phyloP scores from a whole-genome alignment of 2,797 vertebrate genomes.

The Hyperoplus lanceolatus region DNA sequence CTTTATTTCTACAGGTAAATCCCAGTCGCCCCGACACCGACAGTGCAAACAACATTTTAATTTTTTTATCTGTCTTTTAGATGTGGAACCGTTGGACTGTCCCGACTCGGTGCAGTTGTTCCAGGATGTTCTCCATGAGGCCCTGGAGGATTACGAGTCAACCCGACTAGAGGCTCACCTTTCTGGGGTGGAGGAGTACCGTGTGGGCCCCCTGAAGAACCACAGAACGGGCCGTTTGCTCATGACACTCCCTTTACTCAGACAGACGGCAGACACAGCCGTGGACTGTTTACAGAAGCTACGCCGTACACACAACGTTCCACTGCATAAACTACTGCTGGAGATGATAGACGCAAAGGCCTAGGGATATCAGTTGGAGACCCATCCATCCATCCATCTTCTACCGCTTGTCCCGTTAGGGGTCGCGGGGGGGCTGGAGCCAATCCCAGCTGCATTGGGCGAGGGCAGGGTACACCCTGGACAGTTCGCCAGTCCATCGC shows the following conservation, averaged over 20 bases:
- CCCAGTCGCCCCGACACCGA: too few relatives aligned
- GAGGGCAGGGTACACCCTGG: too few relatives aligned
- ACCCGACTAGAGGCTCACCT: conserved; percentile 1
- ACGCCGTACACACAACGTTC: conserved; percentile 64
- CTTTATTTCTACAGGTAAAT: too few relatives aligned
- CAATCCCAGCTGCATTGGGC: too few relatives aligned
- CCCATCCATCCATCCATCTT: too few relatives aligned
- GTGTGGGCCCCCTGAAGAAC: too few relatives aligned
- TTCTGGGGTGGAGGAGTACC: too few relatives aligned
- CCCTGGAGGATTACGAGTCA: conserved; percentile 80
- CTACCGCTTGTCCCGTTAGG: too few relatives aligned
- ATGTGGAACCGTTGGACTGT: conserved; percentile 75
- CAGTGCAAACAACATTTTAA: too few relatives aligned
- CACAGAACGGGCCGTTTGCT: conserved; percentile 71
- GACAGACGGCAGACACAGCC: conserved; percentile 73
- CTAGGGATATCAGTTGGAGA: too few relatives aligned
- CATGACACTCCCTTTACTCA: conserved; percentile 83
- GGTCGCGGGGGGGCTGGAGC: too few relatives aligned
- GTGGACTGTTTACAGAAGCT: conserved; percentile 66
- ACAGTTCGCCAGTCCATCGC: too few relatives aligned
- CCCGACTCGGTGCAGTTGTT: conserved; percentile 74
- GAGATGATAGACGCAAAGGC: conserved; percentile 76
- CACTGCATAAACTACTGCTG: conserved; percentile 80
- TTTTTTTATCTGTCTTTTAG: conserved; percentile 40
- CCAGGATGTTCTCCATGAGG: conserved; percentile 83